Evolutionary conservation across 1,140 invertebrate genomes (phyloP).

Genomic region (Probaryconus sp.): DNA sequence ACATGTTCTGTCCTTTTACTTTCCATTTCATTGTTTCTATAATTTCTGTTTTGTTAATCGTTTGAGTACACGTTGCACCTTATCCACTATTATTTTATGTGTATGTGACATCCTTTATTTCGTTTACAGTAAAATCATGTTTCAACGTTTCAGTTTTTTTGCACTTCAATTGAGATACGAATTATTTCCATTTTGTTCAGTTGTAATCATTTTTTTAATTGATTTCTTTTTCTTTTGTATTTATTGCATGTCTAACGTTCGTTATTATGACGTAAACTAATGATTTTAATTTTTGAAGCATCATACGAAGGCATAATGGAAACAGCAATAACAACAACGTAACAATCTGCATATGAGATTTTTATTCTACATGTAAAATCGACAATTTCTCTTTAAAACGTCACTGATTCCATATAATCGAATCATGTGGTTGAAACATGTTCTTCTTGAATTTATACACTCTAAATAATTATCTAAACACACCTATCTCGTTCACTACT

Average conservation of each 20-base stretch:
- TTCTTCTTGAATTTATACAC: slow-evolving; percentile 31
- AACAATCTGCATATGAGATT: slow-evolving; percentile 49
- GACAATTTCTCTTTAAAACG: slow-evolving; percentile 21
- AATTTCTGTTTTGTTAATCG: slow-evolving; percentile 3
- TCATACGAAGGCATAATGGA: slow-evolving; percentile 59
- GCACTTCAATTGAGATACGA: not conserved
- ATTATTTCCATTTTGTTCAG: slow-evolving; percentile 5
- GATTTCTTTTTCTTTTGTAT: not conserved
- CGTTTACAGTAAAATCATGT: slow-evolving; percentile 5
- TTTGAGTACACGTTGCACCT: slow-evolving; percentile 41
- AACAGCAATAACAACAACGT: slow-evolving; percentile 58
- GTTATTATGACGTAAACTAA: slow-evolving; percentile 40
- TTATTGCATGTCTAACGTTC: slow-evolving; percentile 28
- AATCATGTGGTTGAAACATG: slow-evolving; percentile 18
- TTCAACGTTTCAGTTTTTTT: slow-evolving; percentile 16
- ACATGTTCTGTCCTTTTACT: slow-evolving; percentile 15
- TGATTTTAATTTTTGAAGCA: slow-evolving; percentile 51
- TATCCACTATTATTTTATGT: slow-evolving; percentile 18
- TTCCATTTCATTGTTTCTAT: slow-evolving; percentile 41
- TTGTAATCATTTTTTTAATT: not conserved
- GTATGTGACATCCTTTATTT: slow-evolving; percentile 20
- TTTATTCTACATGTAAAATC: slow-evolving; percentile 37
- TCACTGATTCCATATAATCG: slow-evolving; percentile 18
- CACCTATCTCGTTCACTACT: slow-evolving; percentile 32
- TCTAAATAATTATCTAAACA: slow-evolving; percentile 20